Percentiles rank a stretch among this genome's conserved stretches.
Evolutionary conservation across 1,140 invertebrate species (phyloP).

Genomic region (Apis dorsata): DNA sequence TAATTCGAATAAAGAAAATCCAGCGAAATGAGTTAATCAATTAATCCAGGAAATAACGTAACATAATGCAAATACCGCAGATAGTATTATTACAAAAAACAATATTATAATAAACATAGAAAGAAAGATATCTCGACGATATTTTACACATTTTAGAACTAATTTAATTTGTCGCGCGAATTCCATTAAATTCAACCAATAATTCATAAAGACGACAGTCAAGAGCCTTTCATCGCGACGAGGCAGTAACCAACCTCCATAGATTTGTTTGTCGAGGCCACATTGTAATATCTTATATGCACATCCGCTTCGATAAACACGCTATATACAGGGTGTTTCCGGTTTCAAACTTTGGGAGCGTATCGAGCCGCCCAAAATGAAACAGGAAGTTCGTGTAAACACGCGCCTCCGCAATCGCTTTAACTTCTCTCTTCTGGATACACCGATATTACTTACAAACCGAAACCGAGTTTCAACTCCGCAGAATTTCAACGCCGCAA

Average conservation of each 20-base stretch:
- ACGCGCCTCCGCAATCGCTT: neutral
- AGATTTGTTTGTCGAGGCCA: slow-evolving; percentile 20
- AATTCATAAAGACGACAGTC: no score
- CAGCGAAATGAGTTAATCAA: no score
- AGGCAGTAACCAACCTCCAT: neutral
- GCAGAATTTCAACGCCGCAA: neutral
- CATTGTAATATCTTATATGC: slow-evolving; percentile 29
- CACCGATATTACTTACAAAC: neutral
- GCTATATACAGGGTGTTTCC: slow-evolving; percentile 17
- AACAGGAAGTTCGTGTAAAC: slow-evolving; percentile 28
- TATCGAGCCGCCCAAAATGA: slow-evolving; percentile 6
- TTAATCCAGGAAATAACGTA: no score
- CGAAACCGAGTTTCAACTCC: no score
- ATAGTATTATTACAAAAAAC: no score
- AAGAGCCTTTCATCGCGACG: neutral
- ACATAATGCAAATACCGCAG: no score
- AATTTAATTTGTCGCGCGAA: no score
- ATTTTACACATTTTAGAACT: no score
- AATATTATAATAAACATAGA: no score
- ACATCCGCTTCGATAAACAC: slow-evolving; percentile 29
- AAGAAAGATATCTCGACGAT: no score
- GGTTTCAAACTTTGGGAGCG: slow-evolving; percentile 14
- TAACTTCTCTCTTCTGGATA: neutral
- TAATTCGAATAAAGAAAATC: no score
- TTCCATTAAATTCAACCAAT: no score